Conservation (phyloP, 2,113 vertebrate genomes). For the Heterotis niloticus region DNA sequence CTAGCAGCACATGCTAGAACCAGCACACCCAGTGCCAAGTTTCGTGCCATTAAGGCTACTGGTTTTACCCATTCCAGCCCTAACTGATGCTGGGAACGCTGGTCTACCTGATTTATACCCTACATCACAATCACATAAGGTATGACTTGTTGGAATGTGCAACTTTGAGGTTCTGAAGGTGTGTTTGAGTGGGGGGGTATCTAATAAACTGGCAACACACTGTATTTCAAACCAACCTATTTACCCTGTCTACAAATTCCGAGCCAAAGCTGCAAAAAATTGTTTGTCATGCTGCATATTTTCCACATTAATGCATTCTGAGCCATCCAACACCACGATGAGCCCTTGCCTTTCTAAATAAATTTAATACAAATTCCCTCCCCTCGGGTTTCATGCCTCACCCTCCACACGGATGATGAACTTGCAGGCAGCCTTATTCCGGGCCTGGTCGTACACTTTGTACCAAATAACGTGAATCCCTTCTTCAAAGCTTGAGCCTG, state of each 20-base stretch:
- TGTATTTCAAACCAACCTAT: background rate
- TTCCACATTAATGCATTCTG: background rate
- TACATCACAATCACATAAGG: too few relatives aligned
- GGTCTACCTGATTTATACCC: too few relatives aligned
- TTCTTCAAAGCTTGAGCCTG: slow-evolving; percentile 78
- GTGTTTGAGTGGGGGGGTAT: too few relatives aligned
- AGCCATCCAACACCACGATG: background rate
- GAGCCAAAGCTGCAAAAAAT: background rate
- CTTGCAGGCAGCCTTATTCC: slow-evolving; percentile 91
- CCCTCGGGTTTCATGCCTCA: slow-evolving; percentile 42
- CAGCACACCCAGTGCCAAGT: too few relatives aligned
- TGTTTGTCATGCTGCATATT: background rate
- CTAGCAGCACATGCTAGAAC: too few relatives aligned
- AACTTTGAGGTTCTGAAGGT: too few relatives aligned
- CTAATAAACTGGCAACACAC: too few relatives aligned
- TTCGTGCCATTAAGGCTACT: too few relatives aligned
- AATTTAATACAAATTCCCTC: background rate
- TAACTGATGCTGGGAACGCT: too few relatives aligned
- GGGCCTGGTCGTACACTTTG: slow-evolving; percentile 81
- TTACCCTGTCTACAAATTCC: background rate
- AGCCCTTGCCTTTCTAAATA: background rate
- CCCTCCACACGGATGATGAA: slow-evolving; percentile 86
- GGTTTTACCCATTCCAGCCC: too few relatives aligned
- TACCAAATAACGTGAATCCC: slow-evolving; percentile 82
- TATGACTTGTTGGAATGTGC: too few relatives aligned